Evolutionary conservation across 2,797 vertebrate genomes (phyloP).

Genomic region (Enteromius viviparus): DNA sequence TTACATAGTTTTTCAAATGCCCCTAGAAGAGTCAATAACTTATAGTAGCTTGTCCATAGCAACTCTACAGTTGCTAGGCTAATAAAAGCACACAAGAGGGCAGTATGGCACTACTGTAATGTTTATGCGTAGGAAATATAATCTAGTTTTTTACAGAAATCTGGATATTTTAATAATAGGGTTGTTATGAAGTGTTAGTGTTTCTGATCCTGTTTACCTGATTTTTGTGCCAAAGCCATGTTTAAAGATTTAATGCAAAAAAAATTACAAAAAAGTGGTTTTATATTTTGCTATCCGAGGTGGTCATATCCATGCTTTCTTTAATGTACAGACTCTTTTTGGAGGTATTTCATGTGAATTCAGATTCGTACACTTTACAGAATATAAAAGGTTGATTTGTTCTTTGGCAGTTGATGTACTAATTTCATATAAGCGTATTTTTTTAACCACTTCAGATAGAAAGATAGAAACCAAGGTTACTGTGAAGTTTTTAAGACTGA

Average conservation of each 20-base stretch:
- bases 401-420: not conserved
- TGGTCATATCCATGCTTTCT: not conserved
- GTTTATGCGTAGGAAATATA: not conserved
- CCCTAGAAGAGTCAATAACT: not conserved
- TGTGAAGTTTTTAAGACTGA: not conserved
- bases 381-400: not conserved
- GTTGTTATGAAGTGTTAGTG: not conserved
- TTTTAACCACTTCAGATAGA: not conserved
- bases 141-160: not conserved
- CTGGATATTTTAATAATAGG: not conserved
- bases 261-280: not conserved
- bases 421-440: not conserved
- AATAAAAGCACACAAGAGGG: constrained; percentile 16
- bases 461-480: not conserved
- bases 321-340: not conserved
- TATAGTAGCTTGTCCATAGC: not conserved
- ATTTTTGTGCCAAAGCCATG: not conserved
- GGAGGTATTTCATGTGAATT: not conserved
- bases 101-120: constrained; percentile 22
- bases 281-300: not conserved
- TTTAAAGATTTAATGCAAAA: not conserved
- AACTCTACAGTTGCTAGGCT: not conserved
- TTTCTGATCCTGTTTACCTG: not conserved
- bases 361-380: not conserved
- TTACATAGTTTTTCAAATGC: not conserved